Conservation (phyloP, 1,140 invertebrate species). For the Phenacoccus solenopsis region DNA sequence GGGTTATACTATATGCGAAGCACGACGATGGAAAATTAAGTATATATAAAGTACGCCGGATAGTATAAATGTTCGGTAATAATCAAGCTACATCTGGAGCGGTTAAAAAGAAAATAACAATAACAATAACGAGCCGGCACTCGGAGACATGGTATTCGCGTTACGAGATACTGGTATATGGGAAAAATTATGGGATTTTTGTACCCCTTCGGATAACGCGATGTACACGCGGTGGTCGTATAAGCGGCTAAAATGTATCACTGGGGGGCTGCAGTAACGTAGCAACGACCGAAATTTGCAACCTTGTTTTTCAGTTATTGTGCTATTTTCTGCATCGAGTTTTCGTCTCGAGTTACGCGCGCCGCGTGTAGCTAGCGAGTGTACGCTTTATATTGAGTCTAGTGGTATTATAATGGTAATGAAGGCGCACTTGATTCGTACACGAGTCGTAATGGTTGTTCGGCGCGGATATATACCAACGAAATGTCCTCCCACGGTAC, state of each 20-base stretch:
- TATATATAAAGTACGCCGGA: not conserved
- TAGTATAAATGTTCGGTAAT: not conserved
- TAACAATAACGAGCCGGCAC: not conserved
- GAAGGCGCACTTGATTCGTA: not conserved
- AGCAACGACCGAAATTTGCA: not conserved
- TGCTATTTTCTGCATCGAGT: not conserved
- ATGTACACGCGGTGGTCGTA: not conserved
- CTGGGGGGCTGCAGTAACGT: not conserved
- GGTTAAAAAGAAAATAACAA: not conserved
- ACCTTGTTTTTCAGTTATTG: not conserved
- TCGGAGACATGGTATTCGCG: not conserved
- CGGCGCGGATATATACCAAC: too few species aligned
- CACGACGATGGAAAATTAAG: too few species aligned
- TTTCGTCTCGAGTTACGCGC: not conserved
- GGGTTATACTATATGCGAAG: too few species aligned
- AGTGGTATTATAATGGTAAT: not conserved
- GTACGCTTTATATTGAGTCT: too few species aligned
- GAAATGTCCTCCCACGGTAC: too few species aligned
- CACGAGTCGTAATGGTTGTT: not conserved
- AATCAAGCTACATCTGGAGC: not conserved
- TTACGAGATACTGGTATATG: not conserved
- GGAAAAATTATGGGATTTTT: not conserved
- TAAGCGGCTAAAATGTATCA: not conserved
- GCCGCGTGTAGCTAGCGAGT: not conserved
- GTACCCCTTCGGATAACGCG: not conserved